Conservation (phyloP, 2,113 vertebrate species). For the Ictalurus furcatus region DNA sequence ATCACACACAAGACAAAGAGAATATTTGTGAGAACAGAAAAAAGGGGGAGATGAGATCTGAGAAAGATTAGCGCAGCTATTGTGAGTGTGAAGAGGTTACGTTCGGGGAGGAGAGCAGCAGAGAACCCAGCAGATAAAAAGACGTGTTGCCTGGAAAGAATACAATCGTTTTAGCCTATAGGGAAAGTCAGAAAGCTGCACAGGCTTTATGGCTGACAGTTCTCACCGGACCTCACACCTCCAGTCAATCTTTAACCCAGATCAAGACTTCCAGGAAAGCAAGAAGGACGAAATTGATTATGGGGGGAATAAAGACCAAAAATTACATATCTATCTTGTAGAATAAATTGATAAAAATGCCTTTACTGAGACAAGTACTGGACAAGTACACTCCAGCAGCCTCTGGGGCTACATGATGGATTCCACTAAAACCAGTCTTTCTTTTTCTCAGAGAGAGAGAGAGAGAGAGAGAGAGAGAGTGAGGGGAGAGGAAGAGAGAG, state of each 20-base stretch:
- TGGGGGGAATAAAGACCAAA: neutral
- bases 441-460: neutral
- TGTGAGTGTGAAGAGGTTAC: neutral
- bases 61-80: neutral
- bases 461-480: constrained; percentile 13
- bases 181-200: neutral
- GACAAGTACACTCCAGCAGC: neutral
- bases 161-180: neutral
- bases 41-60: neutral
- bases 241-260: neutral
- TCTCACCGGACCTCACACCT: neutral
- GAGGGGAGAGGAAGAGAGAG: neutral
- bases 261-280: constrained; percentile 29
- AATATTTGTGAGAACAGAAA: neutral
- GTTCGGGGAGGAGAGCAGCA: neutral
- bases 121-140: neutral
- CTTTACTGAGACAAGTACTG: constrained; percentile 22
- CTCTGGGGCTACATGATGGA: constrained; percentile 44
- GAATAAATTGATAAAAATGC: constrained; percentile 5
- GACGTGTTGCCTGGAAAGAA: neutral
- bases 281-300: neutral
- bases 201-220: neutral
- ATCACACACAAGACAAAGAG: neutral
- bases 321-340: neutral
- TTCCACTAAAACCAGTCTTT: constrained; percentile 37